These are phyloP conservation scores for Aphelinus atriplicis DNA, from an alignment of 1,140 invertebrate species.

Conservation along the genomic window DNA sequence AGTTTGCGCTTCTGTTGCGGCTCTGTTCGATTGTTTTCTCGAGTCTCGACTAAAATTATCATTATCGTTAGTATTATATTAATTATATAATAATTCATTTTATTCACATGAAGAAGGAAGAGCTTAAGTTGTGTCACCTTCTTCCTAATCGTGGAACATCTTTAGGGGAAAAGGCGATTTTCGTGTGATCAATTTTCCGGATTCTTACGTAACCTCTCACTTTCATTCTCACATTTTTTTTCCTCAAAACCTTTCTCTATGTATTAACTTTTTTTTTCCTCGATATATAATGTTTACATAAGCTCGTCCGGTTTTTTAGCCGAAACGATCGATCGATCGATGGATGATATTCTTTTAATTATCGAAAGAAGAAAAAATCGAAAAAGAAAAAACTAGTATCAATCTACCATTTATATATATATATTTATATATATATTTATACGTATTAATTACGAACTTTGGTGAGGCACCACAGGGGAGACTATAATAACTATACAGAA, in stretches of 20 bases:
- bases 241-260: conserved; percentile 6
- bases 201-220: not conserved
- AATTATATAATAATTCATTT: conserved; percentile 33
- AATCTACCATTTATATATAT: conserved; percentile 27
- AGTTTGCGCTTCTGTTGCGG: conserved; percentile 36
- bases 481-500: conserved; percentile 39
- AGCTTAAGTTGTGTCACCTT: conserved; percentile 26
- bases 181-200: conserved; percentile 29
- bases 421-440: not conserved
- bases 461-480: conserved; percentile 42
- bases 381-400: conserved; percentile 37
- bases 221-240: conserved; percentile 16
- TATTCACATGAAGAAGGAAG: conserved; percentile 39
- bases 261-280: conserved; percentile 32
- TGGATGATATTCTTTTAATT: conserved; percentile 31
- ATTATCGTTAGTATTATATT: conserved; percentile 15
- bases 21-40: conserved; percentile 34
- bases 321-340: conserved; percentile 32
- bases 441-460: conserved; percentile 37
- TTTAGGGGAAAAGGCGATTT: conserved; percentile 41
- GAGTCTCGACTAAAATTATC: conserved; percentile 22
- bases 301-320: conserved; percentile 28
- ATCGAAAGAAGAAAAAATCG: conserved; percentile 24
- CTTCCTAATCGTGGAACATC: conserved; percentile 37
- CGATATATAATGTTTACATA: conserved; percentile 35